Conservation (phyloP, 2,888 invertebrate species). For the Cyclophora punctaria region DNA sequence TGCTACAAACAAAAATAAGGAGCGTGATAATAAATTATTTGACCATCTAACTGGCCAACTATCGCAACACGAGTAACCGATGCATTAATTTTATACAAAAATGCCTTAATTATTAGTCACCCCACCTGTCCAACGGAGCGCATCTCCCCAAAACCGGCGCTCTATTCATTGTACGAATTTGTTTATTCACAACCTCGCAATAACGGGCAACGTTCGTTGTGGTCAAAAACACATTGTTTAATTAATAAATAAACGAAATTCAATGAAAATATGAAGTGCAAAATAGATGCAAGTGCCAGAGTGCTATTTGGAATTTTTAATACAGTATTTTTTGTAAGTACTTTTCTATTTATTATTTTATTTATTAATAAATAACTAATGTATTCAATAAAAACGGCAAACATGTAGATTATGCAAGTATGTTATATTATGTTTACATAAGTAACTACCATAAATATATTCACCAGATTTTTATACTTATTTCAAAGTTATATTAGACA, state of each 20-base stretch:
- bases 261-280: conserved; percentile 42
- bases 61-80: conserved; percentile 22
- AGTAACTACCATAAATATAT: too few species aligned
- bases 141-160: conserved; percentile 71
- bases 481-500: too few species aligned
- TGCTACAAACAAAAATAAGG: too few species aligned
- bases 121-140: conserved; percentile 72
- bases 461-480: too few species aligned
- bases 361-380: too few species aligned
- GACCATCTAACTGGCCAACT: too few species aligned
- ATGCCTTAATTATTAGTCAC: conserved; percentile 74
- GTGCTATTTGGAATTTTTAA: conserved; percentile 80
- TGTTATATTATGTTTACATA: too few species aligned
- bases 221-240: conserved; percentile 2
- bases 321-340: conserved; percentile 78
- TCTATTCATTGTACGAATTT: conserved; percentile 58
- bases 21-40: too few species aligned
- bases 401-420: too few species aligned
- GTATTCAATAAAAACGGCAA: too few species aligned
- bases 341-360: neutral
- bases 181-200: conserved; percentile 53
- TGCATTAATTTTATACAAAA: conserved; percentile 67
- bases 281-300: conserved; percentile 74
- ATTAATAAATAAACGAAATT: neutral
- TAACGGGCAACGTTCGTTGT: conserved; percentile 31